These are phyloP conservation scores for mouse (Mus musculus) DNA, from an alignment of 2,113 vertebrate genomes.

Conservation along the genomic window GRCm39 chr2:162963001-162963500, in stretches of 20 bases:
- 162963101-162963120: neutral
- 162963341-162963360: neutral
- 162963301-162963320: neutral
- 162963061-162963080: neutral
- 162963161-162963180: neutral
- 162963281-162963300: neutral
- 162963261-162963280: neutral
- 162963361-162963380: neutral
- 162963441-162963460: neutral
- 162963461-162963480: neutral
- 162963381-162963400: neutral
- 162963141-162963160: neutral
- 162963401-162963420: neutral
- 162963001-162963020: neutral
- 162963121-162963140: no score
- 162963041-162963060: neutral
- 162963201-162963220: neutral
- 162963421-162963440: neutral
- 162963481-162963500: neutral
- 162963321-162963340: neutral
- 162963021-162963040: neutral
- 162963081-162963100: neutral
- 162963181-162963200: neutral
- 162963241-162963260: conserved; percentile 21
- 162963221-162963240: neutral